phyloP scores from a whole-genome alignment of 1,140 invertebrate species.

The Scaptomyza pallida region DNA sequence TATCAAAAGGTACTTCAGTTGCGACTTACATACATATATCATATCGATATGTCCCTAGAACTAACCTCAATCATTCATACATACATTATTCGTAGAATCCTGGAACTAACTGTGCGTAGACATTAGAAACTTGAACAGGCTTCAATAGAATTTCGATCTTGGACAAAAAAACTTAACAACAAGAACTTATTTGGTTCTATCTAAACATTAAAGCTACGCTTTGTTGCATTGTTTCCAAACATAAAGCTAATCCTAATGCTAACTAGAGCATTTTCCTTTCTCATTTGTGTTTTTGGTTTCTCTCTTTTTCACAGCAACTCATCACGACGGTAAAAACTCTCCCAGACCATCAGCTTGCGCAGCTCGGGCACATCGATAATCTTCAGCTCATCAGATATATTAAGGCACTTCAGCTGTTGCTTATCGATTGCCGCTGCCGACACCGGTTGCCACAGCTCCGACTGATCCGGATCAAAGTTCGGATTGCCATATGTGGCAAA shows the following conservation, averaged over 20 bases:
- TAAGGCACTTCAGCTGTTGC: slow-evolving; percentile 83
- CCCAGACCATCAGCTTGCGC: slow-evolving; percentile 84
- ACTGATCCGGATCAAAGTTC: slow-evolving; percentile 75
- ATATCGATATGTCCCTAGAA: slow-evolving; percentile 20
- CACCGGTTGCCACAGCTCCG: slow-evolving; percentile 72
- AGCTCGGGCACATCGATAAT: slow-evolving; percentile 83
- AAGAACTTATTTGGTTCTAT: slow-evolving; percentile 18
- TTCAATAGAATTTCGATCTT: slow-evolving; percentile 48
- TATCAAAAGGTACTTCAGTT: slow-evolving; percentile 73
- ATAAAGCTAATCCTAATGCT: slow-evolving; percentile 61
- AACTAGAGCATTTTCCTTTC: neutral
- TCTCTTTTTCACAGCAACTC: slow-evolving; percentile 59
- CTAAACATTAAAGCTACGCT: slow-evolving; percentile 63
- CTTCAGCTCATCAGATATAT: slow-evolving; percentile 84
- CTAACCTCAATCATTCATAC: slow-evolving; percentile 30
- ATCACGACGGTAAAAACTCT: slow-evolving; percentile 76
- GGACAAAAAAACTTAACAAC: slow-evolving; percentile 70
- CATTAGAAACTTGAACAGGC: slow-evolving; percentile 55
- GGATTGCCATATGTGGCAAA: slow-evolving; percentile 84
- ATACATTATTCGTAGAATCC: slow-evolving; percentile 25
- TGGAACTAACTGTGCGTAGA: slow-evolving; percentile 2
- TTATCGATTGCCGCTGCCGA: slow-evolving; percentile 58
- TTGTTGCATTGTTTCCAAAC: slow-evolving; percentile 64
- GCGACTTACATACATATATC: slow-evolving; percentile 71
- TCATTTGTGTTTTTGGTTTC: neutral